These are phyloP conservation scores for Cyprinodon variegatus DNA, from an alignment of 2,113 vertebrate species.

Conservation along the genomic window DNA sequence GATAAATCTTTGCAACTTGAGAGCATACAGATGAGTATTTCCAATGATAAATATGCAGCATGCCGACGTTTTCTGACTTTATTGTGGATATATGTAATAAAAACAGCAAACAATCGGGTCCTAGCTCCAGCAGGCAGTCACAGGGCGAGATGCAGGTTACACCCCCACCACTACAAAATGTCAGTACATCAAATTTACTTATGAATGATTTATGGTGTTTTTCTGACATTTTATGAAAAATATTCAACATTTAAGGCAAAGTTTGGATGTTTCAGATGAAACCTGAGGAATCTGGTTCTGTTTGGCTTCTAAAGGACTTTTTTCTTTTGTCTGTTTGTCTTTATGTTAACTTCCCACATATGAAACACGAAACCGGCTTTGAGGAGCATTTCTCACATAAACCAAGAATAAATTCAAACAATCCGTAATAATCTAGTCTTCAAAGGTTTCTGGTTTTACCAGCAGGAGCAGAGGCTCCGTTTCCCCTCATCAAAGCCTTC, in stretches of 20 bases:
- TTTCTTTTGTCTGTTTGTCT: background rate
- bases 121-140: background rate
- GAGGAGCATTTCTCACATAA: background rate
- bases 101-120: background rate
- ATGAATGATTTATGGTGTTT: no score
- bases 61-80: background rate
- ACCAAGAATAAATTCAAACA: background rate
- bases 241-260: no score
- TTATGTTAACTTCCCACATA: slow-evolving; percentile 16
- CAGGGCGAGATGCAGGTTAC: no score
- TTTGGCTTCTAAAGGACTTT: background rate
- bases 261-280: slow-evolving; percentile 3
- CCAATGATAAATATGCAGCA: background rate
- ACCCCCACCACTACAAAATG: no score
- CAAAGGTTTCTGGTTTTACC: slow-evolving; percentile 2
- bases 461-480: slow-evolving; percentile 3
- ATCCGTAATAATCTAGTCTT: background rate
- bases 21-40: background rate
- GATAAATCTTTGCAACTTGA: background rate
- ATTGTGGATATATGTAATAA: background rate
- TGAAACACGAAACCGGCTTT: slow-evolving; percentile 6
- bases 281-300: slow-evolving; percentile 5
- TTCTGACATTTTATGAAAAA: no score
- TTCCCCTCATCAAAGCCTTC: background rate
- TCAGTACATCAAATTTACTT: no score